These are phyloP conservation scores for Glyptemys insculpta DNA, from an alignment of 2,797 vertebrate genomes.

Conservation along the genomic window DNA sequence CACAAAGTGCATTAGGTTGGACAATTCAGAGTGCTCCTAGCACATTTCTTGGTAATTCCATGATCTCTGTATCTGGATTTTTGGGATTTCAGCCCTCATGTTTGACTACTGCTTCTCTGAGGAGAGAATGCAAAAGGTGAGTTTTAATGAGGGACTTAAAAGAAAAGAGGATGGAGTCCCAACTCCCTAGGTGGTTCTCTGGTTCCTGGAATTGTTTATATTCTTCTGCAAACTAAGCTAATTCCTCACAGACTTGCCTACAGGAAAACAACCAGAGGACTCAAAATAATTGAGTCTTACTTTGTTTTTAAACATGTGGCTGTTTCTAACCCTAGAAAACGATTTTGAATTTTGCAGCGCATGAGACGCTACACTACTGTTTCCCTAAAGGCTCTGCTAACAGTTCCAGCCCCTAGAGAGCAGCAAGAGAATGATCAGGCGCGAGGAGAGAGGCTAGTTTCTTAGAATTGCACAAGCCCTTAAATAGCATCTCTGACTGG, in stretches of 20 bases:
- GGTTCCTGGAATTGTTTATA: background rate
- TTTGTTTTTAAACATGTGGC: background rate
- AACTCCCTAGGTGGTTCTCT: background rate
- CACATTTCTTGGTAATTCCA: background rate
- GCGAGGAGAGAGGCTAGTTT: background rate
- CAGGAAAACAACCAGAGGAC: background rate
- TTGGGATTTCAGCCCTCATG: background rate
- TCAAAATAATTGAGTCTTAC: background rate
- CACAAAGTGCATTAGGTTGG: background rate
- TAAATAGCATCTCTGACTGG: background rate
- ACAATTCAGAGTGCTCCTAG: background rate
- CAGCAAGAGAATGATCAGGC: conserved; percentile 33
- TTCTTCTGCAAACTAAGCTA: background rate
- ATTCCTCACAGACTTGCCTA: background rate
- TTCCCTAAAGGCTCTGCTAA: background rate
- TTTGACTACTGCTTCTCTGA: background rate
- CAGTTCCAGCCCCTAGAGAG: conserved; percentile 46
- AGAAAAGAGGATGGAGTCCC: background rate
- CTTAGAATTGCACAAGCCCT: background rate
- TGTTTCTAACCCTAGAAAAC: background rate
- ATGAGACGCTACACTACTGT: background rate
- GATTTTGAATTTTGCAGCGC: background rate
- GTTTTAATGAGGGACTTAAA: background rate
- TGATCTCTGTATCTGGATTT: background rate
- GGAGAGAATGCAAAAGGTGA: background rate